phyloP scores from a whole-genome alignment of 2,797 vertebrate species.

The Cirrhinus molitorella region DNA sequence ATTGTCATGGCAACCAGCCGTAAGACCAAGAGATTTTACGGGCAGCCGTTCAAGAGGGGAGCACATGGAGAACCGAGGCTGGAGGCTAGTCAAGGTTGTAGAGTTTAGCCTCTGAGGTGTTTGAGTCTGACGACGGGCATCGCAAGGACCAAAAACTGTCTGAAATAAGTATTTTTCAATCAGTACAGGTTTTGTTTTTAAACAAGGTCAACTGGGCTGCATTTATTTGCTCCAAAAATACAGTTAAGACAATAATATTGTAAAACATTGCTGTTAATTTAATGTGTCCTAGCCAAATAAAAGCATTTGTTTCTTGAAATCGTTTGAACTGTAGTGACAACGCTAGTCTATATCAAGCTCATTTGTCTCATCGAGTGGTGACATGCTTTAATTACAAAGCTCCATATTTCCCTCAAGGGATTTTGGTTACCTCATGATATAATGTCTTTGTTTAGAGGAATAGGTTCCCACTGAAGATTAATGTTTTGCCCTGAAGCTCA shows the following conservation, averaged over 20 bases:
- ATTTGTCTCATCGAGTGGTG: slow-evolving; percentile 43
- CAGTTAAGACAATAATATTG: neutral
- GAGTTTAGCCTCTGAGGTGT: slow-evolving; percentile 14
- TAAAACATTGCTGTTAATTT: neutral
- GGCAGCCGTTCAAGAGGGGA: slow-evolving; percentile 42
- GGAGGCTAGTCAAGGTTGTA: slow-evolving; percentile 16
- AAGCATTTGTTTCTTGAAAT: neutral
- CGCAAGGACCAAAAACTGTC: neutral
- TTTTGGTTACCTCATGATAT: slow-evolving; percentile 34
- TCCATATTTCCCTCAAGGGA: slow-evolving; percentile 1
- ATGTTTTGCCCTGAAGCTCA: slow-evolving; percentile 31
- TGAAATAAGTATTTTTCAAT: neutral
- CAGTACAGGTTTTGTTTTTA: neutral
- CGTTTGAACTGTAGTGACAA: neutral
- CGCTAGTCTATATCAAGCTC: neutral
- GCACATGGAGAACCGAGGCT: slow-evolving; percentile 23
- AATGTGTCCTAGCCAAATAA: neutral
- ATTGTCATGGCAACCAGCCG: slow-evolving; percentile 76
- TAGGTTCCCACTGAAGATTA: slow-evolving; percentile 27
- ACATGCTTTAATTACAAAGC: slow-evolving; percentile 25
- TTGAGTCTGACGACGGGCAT: neutral
- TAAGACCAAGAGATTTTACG: slow-evolving; percentile 58
- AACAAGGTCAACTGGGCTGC: neutral
- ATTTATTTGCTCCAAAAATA: neutral
- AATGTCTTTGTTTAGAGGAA: slow-evolving; percentile 44